Percentiles rank a stretch among this genome's conserved stretches.
Conservation (phyloP, 1,140 invertebrate species). For the Mactra quadrangularis region DNA sequence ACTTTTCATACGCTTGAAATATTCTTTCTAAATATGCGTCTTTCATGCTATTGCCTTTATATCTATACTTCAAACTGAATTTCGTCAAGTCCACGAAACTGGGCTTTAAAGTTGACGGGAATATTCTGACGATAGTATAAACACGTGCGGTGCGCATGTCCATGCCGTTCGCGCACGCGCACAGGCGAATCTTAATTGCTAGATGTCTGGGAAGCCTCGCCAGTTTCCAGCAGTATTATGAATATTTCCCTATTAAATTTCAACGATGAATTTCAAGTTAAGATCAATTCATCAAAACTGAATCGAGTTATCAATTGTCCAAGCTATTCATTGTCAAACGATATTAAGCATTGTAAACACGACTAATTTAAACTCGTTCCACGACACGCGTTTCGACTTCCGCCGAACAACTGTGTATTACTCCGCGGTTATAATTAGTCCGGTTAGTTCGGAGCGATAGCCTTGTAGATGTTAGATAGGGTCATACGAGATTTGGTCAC, state of each 20-base stretch:
- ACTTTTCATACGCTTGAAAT: constrained; percentile 34
- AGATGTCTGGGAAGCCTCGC: constrained; percentile 24
- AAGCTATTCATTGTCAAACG: constrained; percentile 59
- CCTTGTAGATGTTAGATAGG: constrained; percentile 25
- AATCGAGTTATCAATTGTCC: constrained; percentile 24
- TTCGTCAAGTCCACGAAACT: constrained; percentile 14
- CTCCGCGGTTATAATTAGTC: constrained; percentile 57
- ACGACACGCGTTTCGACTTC: constrained; percentile 44
- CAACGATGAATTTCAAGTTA: constrained; percentile 62
- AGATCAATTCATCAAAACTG: constrained; percentile 48
- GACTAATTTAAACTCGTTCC: constrained; percentile 51
- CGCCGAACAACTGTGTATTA: constrained; percentile 49
- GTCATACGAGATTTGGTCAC: no score
- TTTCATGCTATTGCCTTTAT: constrained; percentile 7
- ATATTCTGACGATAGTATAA: constrained; percentile 32
- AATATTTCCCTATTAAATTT: constrained; percentile 62
- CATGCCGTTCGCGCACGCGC: constrained; percentile 26
- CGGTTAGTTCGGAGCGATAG: constrained; percentile 51
- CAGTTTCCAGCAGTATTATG: constrained; percentile 15
- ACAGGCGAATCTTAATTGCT: constrained; percentile 48
- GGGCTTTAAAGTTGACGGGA: not conserved
- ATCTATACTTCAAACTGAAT: constrained; percentile 22
- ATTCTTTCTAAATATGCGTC: constrained; percentile 18
- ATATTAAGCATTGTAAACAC: constrained; percentile 61
- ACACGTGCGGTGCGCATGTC: constrained; percentile 37